These are phyloP conservation scores for Lepidochitona cinerea DNA, from an alignment of 2,888 invertebrate species.

Conservation along the genomic window DNA sequence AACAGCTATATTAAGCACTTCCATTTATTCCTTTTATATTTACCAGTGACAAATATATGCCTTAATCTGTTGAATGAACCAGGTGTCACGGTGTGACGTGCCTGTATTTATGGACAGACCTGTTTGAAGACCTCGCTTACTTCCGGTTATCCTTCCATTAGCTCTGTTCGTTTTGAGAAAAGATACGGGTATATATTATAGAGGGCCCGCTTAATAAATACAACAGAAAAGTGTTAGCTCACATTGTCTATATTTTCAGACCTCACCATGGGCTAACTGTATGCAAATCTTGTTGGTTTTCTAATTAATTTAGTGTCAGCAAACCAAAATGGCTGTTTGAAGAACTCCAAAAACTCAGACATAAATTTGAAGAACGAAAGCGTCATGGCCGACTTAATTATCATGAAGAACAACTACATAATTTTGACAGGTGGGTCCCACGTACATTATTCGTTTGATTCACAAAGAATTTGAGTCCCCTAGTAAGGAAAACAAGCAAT, in stretches of 20 bases:
- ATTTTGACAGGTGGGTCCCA: neutral
- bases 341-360: neutral
- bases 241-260: too few species aligned
- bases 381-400: neutral
- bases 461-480: neutral
- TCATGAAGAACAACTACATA: neutral
- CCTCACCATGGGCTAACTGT: neutral
- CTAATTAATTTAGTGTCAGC: neutral
- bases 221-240: neutral
- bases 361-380: neutral
- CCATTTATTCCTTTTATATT: too few species aligned
- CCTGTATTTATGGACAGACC: too few species aligned
- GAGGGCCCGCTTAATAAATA: too few species aligned
- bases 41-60: too few species aligned
- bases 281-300: neutral
- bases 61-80: too few species aligned
- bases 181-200: too few species aligned
- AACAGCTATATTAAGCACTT: too few species aligned
- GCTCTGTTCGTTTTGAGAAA: too few species aligned
- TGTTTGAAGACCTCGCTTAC: neutral
- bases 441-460: neutral
- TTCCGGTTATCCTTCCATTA: too few species aligned
- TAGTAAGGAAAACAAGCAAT: too few species aligned
- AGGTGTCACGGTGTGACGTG: too few species aligned
- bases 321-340: neutral